Base-by-base conservation (phyloP, 23 tunicate species). In the Ascidia mentula region DNA sequence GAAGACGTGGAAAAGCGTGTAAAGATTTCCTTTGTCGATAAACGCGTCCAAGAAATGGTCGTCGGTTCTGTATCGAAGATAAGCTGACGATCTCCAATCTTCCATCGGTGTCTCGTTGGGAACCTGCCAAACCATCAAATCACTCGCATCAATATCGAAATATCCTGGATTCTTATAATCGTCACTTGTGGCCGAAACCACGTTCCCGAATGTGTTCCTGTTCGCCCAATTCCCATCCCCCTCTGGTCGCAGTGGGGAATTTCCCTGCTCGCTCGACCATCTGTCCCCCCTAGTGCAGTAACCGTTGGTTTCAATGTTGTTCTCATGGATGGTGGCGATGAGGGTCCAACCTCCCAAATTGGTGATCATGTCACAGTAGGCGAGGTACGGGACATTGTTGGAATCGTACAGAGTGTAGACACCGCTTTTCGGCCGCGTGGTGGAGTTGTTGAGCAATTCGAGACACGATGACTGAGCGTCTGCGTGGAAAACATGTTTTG, bases 141-240 rank as follows among this genome's bases (percentile, higher is more conserved):
- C 82, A 18, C 77, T 60, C 6, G 86, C 86, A n/a, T 75, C 36
- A 24, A 87, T 61, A 18, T 77, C 84, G 45, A 87, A 87, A 60
- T 87, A 87, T 37, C 75, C 92, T 31, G 86, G 86, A 59, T 37
- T 65, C 46, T 87, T 87, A 78, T 75, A 87, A 82, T 87, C 92
- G 38, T 81, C 86, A 32, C 82, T 75, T 17, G 92, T 45, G 1
- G 92, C 86, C 37, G 92, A 69, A 13, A 42, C 38, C 38, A 74
- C 65, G 24, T 37, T 22, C 12, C 85, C 85, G 59, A 34, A 53
- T 12, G 85, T 82, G 61, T 45, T 40, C 40, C 18, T 72, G 40
- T 82, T 82, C 34, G 36, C 69, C 78, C 78, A 82, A 40, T 20
- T 7, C 22, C 53, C 65, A 13, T 82, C 85, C 5, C 85, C 85